These are phyloP conservation scores for Verasper variegatus DNA, from an alignment of 2,113 vertebrate species.

Conservation along the genomic window DNA sequence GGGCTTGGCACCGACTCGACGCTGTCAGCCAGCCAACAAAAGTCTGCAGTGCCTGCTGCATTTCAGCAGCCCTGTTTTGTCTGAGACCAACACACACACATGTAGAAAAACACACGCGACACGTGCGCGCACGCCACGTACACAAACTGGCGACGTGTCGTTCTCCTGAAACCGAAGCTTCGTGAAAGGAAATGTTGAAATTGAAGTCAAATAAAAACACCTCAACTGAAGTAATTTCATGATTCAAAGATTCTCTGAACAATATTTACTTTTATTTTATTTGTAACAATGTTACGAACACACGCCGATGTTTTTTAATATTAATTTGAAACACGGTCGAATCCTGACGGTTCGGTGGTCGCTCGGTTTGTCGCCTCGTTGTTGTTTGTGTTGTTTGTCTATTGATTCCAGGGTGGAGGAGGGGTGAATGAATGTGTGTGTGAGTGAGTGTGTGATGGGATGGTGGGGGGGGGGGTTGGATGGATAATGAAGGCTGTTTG, in stretches of 20 bases:
- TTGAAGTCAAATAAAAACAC: no score
- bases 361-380: slow-evolving; percentile 47
- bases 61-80: slow-evolving; percentile 89
- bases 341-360: slow-evolving; percentile 1
- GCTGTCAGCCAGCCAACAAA: slow-evolving; percentile 94
- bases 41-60: slow-evolving; percentile 96
- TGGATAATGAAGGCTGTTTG: slow-evolving; percentile 74
- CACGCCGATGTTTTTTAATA: not conserved
- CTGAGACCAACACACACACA: slow-evolving; percentile 82
- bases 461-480: slow-evolving; percentile 4
- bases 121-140: not conserved
- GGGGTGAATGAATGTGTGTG: slow-evolving; percentile 39
- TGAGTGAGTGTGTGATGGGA: slow-evolving; percentile 8
- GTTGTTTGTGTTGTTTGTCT: slow-evolving; percentile 71
- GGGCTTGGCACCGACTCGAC: slow-evolving; percentile 91
- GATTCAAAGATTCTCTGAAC: no score
- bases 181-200: not conserved
- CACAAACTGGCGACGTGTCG: slow-evolving; percentile 9
- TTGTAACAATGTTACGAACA: not conserved
- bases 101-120: slow-evolving; percentile 6
- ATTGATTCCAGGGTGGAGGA: slow-evolving; percentile 68
- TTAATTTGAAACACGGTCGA: not conserved
- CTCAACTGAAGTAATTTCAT: no score
- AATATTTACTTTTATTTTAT: no score
- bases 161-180: slow-evolving; percentile 7